Evolutionary conservation across 1,140 invertebrate species (phyloP), one percentile per base, ranked within the genome.

Genomic region (Bradynema listronoti): DNA sequence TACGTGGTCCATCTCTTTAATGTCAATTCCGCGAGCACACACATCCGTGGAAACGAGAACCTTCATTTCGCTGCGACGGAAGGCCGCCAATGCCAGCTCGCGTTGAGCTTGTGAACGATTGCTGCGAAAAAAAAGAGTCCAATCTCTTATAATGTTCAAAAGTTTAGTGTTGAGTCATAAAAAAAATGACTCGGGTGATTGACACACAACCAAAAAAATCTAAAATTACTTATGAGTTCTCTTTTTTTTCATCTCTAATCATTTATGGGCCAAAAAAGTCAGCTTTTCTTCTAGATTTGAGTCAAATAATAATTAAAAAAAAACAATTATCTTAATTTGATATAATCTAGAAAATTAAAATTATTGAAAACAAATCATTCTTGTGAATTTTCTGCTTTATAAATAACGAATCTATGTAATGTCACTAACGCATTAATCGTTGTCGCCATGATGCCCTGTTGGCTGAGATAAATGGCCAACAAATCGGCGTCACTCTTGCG

Each of bases 41-140:
- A 85, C 84, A 82, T 84, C 91, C 7, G 93, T 98, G 32, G 94
- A 92, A 19, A 97, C 91, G 19, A 98, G 83, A 73, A 98, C 92
- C 11, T 91, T 91, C 43, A 88, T 87, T 69, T 86, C 84, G 55
- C 91, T 91, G 36, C 85, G 85, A 57, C 90, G 85, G 83, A 99
- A 98, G 53, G 88, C 84, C 58, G 85, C 84, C 47, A 98, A 81
- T n/a, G 94, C 93, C 62, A 92, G 88, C 81, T 97, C 92, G 39
- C 94, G 84, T 80, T 97, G 91, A 50, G 86, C 84, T 79, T 98
- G 94, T 43, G 85, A 85, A 58, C 91, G 85, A 81, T 97, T 92
- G 32, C 80, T 80, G 58, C 7, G 34, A 51, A 51, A 30, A 49
- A 11, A 45, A 16, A 16, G 34, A 49, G 3, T 6, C 30, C 19